Conservation (phyloP, 2,888 invertebrate genomes). For the Drosophila lacicola region DNA sequence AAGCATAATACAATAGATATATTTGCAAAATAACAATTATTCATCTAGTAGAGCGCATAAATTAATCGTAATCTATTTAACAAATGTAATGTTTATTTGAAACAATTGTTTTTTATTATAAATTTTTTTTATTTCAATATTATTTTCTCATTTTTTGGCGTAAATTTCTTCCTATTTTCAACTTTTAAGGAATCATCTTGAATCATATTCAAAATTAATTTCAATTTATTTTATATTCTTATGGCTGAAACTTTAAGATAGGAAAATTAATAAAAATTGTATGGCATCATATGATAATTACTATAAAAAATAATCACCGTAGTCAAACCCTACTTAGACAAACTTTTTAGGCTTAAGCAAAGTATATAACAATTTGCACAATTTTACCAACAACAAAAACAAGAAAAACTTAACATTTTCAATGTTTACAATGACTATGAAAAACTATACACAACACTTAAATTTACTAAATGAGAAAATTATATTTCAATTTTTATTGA, state of each 20-base stretch:
- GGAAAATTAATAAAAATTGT: too few relatives aligned
- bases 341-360: conserved; percentile 58
- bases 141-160: neutral
- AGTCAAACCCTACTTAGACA: conserved; percentile 46
- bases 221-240: too few relatives aligned
- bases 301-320: conserved; percentile 34
- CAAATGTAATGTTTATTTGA: neutral
- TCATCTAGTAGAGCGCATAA: conserved; percentile 18
- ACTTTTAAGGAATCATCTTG: neutral
- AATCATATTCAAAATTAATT: too few relatives aligned
- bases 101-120: neutral
- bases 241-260: too few relatives aligned
- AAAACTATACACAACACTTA: conserved; percentile 53
- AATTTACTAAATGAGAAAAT: conserved; percentile 51
- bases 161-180: neutral
- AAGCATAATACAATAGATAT: conserved; percentile 17
- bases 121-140: neutral
- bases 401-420: conserved; percentile 61
- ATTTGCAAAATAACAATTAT: conserved; percentile 18
- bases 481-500: conserved; percentile 29
- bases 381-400: conserved; percentile 60
- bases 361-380: conserved; percentile 66
- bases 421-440: conserved; percentile 62
- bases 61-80: conserved; percentile 35
- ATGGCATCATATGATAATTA: conserved; percentile 34